Evolutionary conservation across 2,888 invertebrate species (phyloP), one percentile per base, ranked within the genome.

Genomic region (Chorisops tibialis): DNA sequence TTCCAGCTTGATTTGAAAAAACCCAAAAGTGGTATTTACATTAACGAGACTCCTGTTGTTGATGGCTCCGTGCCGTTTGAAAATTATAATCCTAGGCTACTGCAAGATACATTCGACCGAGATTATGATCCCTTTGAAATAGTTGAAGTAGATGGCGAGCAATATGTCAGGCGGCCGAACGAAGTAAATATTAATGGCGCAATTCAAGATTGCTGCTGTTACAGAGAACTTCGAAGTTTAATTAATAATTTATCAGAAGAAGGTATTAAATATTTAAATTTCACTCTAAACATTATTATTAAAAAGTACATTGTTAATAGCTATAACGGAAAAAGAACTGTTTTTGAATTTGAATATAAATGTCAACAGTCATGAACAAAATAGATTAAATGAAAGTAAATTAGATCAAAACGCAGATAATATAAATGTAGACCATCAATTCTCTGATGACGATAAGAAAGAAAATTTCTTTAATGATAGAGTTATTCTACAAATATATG

Each of bases 21-120:
- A 2, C 74, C 75, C 1, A 74, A 72, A 62, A 76, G 75, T 66
- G 76, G 77, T 3, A 68, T 76, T 59, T 74, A 70, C 47, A 45
- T 76, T 2, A 77, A 77, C 61, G 73, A 77, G 65, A 71, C 71
- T 1, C 69, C 71, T 0, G 63, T 63, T 2, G 16, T 70, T 24
- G 69, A 70, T 4, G 71, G 69, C 18, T 56, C 70, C 30, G 62
- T 61, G 4, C 74, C 74, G 0, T 76, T 72, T 24, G 69, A 70
- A 12, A 67, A 68, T 0, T 77, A 76, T 47, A 73, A 77, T 70
- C 77, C 77, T 3, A 72, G 78, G 6, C n/a, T 68, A n/a, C 63
- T 77, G 16, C 76, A 77, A 62, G 67, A 72, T 19, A 63, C 68
- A 16, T 65, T 77, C 7, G 73, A 77, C 35, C 67, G 22, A 6